Evolutionary conservation across 2,888 invertebrate genomes (phyloP).

Genomic region (Amblyteles armatorius): DNA sequence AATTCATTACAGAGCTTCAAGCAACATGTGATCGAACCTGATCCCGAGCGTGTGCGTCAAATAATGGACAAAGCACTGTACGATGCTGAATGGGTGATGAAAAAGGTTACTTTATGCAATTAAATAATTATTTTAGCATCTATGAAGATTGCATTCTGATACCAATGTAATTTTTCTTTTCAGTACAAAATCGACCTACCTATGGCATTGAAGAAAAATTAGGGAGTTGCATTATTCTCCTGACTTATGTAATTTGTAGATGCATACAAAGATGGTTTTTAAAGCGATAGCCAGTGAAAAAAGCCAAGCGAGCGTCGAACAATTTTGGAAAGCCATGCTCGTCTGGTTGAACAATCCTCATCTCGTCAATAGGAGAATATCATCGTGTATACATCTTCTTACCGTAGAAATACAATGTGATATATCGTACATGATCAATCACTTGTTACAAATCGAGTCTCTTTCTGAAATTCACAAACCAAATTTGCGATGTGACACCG

Average conservation of each 20-base stretch:
- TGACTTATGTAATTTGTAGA: not conserved
- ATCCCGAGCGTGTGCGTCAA: constrained; percentile 89
- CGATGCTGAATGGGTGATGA: constrained; percentile 92
- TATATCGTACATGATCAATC: constrained; percentile 76
- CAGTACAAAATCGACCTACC: constrained; percentile 74
- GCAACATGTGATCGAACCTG: constrained; percentile 91
- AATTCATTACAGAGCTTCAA: constrained; percentile 88
- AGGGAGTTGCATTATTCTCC: constrained; percentile 30
- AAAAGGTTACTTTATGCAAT: constrained; percentile 88
- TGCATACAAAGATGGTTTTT: constrained; percentile 72
- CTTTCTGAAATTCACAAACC: constrained; percentile 74
- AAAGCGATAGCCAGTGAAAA: constrained; percentile 70
- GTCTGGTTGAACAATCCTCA: constrained; percentile 90
- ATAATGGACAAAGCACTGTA: constrained; percentile 90
- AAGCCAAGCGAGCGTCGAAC: constrained; percentile 76
- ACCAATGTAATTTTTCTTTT: constrained; percentile 60
- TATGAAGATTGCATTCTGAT: not conserved
- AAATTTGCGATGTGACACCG: not conserved
- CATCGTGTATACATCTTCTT: constrained; percentile 84
- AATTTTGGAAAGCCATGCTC: constrained; percentile 89
- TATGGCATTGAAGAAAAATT: constrained; percentile 58
- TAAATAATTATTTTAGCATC: constrained; percentile 27
- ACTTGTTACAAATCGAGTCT: constrained; percentile 68
- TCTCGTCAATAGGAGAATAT: constrained; percentile 90
- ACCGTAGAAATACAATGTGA: constrained; percentile 72